phyloP scores from a whole-genome alignment of 1,140 invertebrate species.

The Neoseiulus cucumeris region DNA sequence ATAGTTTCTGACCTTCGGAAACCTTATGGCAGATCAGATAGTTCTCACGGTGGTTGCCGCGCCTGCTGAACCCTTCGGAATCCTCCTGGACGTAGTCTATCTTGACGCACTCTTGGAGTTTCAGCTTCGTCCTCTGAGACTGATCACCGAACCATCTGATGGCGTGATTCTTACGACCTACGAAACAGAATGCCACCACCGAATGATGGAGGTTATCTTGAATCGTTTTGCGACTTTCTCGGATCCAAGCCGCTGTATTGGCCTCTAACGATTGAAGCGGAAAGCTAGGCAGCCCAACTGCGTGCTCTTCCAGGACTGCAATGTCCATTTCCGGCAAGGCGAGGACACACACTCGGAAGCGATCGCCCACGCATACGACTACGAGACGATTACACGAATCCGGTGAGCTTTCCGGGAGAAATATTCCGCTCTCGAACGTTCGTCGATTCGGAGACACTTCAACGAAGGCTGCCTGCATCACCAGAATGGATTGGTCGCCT shows the following conservation, averaged over 20 bases:
- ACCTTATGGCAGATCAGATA: neutral
- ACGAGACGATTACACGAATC: constrained; percentile 6
- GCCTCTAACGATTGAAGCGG: neutral
- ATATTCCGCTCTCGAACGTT: neutral
- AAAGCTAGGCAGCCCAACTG: neutral
- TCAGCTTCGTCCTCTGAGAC: neutral
- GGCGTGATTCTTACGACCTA: neutral
- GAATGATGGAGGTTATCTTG: neutral
- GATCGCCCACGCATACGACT: neutral
- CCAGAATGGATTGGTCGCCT: constrained; percentile 4
- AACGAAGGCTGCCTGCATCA: constrained; percentile 5
- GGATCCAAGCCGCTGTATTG: neutral
- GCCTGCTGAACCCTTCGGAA: neutral
- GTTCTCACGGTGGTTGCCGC: neutral
- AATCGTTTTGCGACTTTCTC: constrained; percentile 1
- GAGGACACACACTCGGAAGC: neutral
- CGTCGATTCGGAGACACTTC: neutral
- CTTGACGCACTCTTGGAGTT: neutral
- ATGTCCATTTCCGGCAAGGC: neutral
- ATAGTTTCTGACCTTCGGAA: neutral
- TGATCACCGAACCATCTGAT: neutral
- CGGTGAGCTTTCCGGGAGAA: neutral
- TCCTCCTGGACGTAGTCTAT: neutral
- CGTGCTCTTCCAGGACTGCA: neutral
- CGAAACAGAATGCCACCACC: neutral